Evolutionary conservation across 2,113 vertebrate genomes (phyloP), one percentile per base, ranked within the genome.

Genomic region (Hippocampus abdominalis): DNA sequence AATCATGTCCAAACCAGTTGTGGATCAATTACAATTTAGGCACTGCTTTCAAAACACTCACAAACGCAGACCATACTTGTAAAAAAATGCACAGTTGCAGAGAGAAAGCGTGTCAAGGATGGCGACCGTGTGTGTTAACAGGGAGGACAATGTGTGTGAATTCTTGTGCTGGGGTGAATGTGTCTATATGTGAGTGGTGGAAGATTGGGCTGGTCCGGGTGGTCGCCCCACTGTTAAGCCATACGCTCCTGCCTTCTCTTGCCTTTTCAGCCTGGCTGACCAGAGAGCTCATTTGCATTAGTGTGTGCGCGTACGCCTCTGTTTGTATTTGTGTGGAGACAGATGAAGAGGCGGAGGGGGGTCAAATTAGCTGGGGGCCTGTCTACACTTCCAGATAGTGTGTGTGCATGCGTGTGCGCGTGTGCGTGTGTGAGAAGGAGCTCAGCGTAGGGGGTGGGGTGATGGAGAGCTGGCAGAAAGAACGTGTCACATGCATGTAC

Each of bases 401-500:
- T 49, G 67, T 68, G 75, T 63, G 77, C 64, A 66, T 74, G 86
- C 87, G 66, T 68, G 72, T 63, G 77, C 63, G 68, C 73, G 86
- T 88, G 66, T 66, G 72, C 72, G 79, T 86, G 80, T 36, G 32
- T 36, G 32, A 87, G 83, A 29, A 49, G 46, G 48, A n/a, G 46
- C 44, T 53, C 13, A 10, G 27, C 21, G 10, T 36, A 83, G 86
- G 81, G 23, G 68, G 89, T 81, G 88, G 84, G 86, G 79, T 79
- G 78, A 83, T 88, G 78, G 78, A 84, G 78, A 64, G 67, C 89
- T 94, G 92, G 90, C 93, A 92, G 85, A 90, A 87, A 93, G 88
- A 89, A 91, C 86, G 85, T 91, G 90, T 93, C 91, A 91, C 87
- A 92, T 91, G 90, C 91, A 92, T 91, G 90, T 91, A 91, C 89